phyloP scores from a whole-genome alignment of 2,888 invertebrate species.

The Petrolisthes cinctipes region DNA sequence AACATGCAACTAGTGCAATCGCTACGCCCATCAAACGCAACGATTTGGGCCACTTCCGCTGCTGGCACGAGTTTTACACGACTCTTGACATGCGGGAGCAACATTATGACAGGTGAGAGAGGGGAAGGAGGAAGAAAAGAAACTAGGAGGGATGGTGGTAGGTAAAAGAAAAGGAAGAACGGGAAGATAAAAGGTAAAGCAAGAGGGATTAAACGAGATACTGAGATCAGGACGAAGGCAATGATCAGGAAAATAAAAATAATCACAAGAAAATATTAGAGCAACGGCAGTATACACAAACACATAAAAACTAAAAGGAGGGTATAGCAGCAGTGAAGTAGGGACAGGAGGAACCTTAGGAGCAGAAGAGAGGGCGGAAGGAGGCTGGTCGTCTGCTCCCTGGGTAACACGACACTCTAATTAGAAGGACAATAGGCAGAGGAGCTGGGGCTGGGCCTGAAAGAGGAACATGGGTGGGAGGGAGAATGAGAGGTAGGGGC shows the following conservation, averaged over 20 bases:
- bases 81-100: not conserved
- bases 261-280: too few species aligned
- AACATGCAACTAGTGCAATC: too few species aligned
- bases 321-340: too few species aligned
- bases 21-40: too few species aligned
- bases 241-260: too few species aligned
- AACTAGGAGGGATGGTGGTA: not conserved
- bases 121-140: not conserved
- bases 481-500: not conserved
- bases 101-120: constrained; percentile 3
- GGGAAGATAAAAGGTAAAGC: not conserved
- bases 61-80: not conserved
- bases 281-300: too few species aligned
- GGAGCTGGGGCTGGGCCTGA: constrained; percentile 3
- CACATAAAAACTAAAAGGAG: too few species aligned
- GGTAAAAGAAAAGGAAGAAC: not conserved
- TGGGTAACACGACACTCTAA: constrained; percentile 37
- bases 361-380: not conserved
- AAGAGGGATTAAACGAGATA: too few species aligned
- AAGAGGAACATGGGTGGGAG: not conserved
- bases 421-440: constrained; percentile 31
- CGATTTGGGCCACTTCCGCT: not conserved
- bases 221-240: too few species aligned
- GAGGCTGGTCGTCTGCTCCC: constrained; percentile 16
- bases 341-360: not conserved